phyloP scores from a whole-genome alignment of 2,797 vertebrate species.

The Huso huso region DNA sequence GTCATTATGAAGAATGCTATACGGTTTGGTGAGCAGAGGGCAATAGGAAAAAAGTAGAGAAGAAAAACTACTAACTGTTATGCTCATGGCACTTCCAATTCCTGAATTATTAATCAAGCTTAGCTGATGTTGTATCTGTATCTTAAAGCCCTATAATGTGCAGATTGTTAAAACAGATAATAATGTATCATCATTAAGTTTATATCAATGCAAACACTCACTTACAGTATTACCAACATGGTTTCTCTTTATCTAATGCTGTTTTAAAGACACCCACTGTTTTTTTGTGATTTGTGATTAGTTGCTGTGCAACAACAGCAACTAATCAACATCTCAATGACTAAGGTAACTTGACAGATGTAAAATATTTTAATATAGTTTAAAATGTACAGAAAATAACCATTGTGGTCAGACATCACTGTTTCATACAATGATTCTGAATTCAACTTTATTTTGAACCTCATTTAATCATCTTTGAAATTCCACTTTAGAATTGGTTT shows the following conservation, averaged over 20 bases:
- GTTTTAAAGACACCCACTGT: conserved; percentile 52
- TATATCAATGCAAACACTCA: conserved; percentile 31
- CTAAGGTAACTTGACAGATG: conserved; percentile 39
- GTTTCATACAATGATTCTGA: too few species aligned
- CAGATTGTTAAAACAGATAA: conserved; percentile 2
- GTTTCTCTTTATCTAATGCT: conserved; percentile 37
- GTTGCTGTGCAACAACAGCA: conserved; percentile 51
- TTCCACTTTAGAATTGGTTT: too few species aligned
- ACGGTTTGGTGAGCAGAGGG: too few species aligned
- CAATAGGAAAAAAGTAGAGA: too few species aligned
- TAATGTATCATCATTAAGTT: conserved; percentile 43
- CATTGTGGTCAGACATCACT: too few species aligned
- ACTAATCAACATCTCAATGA: conserved; percentile 62
- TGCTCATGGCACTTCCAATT: too few species aligned
- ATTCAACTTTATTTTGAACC: too few species aligned
- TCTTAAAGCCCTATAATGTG: conserved; percentile 10
- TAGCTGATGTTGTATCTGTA: not conserved
- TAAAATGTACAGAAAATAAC: not conserved
- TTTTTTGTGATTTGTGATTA: conserved; percentile 56
- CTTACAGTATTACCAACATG: conserved; percentile 34
- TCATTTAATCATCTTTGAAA: too few species aligned
- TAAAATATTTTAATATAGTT: not conserved
- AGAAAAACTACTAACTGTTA: too few species aligned
- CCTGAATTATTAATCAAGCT: conserved; percentile 24
- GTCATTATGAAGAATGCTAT: too few species aligned